Conservation (phyloP, 2,113 vertebrate species). For the Lasiurus cinereus region DNA sequence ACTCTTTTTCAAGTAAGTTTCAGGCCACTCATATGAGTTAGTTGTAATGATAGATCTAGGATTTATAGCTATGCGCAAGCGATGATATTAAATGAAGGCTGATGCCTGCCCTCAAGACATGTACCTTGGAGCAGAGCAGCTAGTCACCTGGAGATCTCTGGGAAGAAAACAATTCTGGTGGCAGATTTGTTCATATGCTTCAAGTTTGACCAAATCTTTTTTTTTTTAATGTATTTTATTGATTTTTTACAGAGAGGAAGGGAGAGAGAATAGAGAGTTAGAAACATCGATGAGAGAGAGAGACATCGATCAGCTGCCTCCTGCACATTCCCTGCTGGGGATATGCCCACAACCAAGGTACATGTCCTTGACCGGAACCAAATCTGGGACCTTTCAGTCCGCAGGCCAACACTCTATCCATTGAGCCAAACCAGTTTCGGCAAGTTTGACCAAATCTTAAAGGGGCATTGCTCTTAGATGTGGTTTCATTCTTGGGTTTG, state of each 20-base stretch:
- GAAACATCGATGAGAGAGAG: too few relatives aligned
- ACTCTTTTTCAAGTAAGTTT: slow-evolving; percentile 17
- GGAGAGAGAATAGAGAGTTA: too few relatives aligned
- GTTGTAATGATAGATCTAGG: background rate
- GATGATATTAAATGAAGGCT: background rate
- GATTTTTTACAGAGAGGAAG: too few relatives aligned
- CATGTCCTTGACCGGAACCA: too few relatives aligned
- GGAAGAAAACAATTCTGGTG: background rate
- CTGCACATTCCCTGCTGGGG: too few relatives aligned
- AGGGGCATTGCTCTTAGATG: background rate
- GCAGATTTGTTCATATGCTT: background rate
- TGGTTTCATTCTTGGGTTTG: background rate
- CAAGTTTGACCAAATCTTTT: background rate
- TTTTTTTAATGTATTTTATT: too few relatives aligned
- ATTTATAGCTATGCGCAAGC: background rate
- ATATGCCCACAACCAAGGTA: too few relatives aligned
- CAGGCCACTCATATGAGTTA: background rate
- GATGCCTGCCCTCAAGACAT: background rate
- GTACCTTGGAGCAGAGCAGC: background rate
- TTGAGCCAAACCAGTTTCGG: too few relatives aligned
- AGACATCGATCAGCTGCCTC: too few relatives aligned
- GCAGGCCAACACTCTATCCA: too few relatives aligned
- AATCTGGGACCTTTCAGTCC: too few relatives aligned
- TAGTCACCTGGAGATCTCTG: background rate
- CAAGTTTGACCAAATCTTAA: background rate